A percentile compares a stretch with the other conserved stretches of the same genome.
Evolutionary conservation across 2,113 vertebrate species (phyloP).

Genomic region (Podarcis cretensis): DNA sequence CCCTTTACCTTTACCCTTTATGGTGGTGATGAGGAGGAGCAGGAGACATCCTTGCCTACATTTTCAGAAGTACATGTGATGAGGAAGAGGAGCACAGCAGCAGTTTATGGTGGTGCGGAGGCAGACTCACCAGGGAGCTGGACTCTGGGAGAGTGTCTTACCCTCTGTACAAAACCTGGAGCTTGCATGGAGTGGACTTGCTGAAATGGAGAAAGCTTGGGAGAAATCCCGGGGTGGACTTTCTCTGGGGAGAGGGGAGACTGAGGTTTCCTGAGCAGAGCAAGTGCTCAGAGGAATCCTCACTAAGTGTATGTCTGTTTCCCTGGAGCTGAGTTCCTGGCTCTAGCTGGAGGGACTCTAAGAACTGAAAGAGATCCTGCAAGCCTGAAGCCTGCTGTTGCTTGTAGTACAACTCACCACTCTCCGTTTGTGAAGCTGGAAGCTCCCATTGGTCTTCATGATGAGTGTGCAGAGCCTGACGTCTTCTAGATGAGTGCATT

Average conservation of each 20-base stretch:
- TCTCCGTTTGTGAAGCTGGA: conserved; percentile 96
- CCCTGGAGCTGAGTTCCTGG: background rate
- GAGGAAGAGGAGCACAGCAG: background rate
- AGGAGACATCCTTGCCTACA: too few species aligned
- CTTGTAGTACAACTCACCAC: conserved; percentile 82
- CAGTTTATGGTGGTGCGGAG: background rate
- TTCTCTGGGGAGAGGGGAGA: background rate
- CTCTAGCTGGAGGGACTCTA: background rate
- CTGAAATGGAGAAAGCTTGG: background rate
- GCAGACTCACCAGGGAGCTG: background rate
- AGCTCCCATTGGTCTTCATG: conserved; percentile 96
- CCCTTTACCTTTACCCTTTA: too few species aligned
- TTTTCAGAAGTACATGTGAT: background rate
- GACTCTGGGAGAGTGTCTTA: background rate
- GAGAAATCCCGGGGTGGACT: background rate
- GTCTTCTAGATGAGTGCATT: conserved; percentile 97
- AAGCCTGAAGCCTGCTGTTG: too few species aligned
- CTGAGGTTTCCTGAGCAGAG: background rate
- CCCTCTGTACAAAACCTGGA: background rate
- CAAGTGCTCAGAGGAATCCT: background rate
- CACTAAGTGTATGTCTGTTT: background rate
- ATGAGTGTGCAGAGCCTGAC: conserved; percentile 95
- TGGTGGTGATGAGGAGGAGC: background rate
- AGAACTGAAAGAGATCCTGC: background rate
- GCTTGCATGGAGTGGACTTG: background rate